phyloP scores from a whole-genome alignment of 2,113 vertebrate species.

The Platichthys stellatus region DNA sequence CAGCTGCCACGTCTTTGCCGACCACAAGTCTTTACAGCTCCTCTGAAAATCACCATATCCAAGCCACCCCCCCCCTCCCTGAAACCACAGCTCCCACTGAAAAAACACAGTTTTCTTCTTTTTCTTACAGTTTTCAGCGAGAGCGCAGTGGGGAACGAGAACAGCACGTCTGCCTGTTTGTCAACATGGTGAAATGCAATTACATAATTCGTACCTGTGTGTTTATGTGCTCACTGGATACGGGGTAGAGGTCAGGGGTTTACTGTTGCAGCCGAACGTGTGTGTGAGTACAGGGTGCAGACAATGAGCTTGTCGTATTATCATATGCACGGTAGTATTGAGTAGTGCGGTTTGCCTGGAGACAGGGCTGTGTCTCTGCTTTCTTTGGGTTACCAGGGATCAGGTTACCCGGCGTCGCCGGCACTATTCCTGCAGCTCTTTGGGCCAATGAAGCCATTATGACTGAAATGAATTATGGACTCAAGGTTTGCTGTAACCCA shows the following conservation, averaged over 20 bases:
- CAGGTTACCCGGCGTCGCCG: slow-evolving; percentile 63
- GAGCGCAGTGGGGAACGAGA: slow-evolving; percentile 23
- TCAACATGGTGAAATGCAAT: slow-evolving; percentile 35
- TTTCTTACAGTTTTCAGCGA: slow-evolving; percentile 16
- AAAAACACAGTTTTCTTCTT: slow-evolving; percentile 39
- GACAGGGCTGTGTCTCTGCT: slow-evolving; percentile 65
- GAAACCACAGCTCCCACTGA: slow-evolving; percentile 48
- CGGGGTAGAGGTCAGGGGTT: slow-evolving; percentile 13
- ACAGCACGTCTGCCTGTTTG: slow-evolving; percentile 16
- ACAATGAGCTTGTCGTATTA: slow-evolving; percentile 47
- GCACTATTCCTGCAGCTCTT: slow-evolving; percentile 62
- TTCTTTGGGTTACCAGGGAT: slow-evolving; percentile 76
- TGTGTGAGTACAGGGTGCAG: slow-evolving; percentile 28
- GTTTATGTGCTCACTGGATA: slow-evolving; percentile 18
- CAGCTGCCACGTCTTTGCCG: slow-evolving; percentile 59
- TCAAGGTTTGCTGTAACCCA: slow-evolving; percentile 39
- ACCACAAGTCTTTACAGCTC: slow-evolving; percentile 59
- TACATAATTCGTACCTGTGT: slow-evolving; percentile 9
- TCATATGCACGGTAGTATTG: slow-evolving; percentile 51
- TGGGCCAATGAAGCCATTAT: slow-evolving; percentile 72
- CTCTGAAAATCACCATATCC: slow-evolving; percentile 48
- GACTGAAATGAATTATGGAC: slow-evolving; percentile 78
- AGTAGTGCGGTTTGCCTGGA: slow-evolving; percentile 68
- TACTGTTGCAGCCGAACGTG: not conserved
- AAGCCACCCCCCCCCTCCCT: not conserved